Conservation (phyloP, 1,140 invertebrate genomes). For the Tribolium madens region DNA sequence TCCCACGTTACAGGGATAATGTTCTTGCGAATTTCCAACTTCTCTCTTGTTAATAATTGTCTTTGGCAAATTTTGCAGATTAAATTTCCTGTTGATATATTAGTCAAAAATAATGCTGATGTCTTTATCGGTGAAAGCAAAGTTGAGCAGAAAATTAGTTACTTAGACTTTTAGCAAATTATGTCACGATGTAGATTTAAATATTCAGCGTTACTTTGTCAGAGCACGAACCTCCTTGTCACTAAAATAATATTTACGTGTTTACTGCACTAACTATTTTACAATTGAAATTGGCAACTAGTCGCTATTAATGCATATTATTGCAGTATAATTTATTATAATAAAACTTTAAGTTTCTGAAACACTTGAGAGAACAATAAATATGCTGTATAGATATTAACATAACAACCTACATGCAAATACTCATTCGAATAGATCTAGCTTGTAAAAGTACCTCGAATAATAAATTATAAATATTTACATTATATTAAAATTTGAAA, state of each 20-base stretch:
- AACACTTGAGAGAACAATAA: not conserved
- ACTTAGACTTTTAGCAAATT: too few species aligned
- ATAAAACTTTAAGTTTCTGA: not conserved
- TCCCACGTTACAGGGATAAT: conserved; percentile 8
- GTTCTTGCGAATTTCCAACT: conserved; percentile 11
- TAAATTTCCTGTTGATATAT: not conserved
- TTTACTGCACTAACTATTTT: not conserved
- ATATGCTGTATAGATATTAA: not conserved
- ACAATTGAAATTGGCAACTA: not conserved
- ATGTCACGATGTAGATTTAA: too few species aligned
- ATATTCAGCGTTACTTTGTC: not conserved
- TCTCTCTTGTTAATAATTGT: conserved; percentile 1
- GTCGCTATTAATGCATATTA: not conserved
- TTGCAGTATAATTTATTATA: not conserved
- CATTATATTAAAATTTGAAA: not conserved
- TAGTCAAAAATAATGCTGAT: not conserved
- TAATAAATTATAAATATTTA: not conserved
- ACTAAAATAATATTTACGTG: not conserved
- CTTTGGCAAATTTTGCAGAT: conserved; percentile 1
- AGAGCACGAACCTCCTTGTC: not conserved
- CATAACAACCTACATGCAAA: not conserved
- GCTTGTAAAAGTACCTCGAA: not conserved
- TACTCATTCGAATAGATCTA: not conserved
- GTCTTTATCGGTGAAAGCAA: too few species aligned
- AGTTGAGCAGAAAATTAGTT: too few species aligned